A percentile compares a stretch with the other conserved stretches of the same genome.
phyloP scores from a whole-genome alignment of 2,113 vertebrate genomes.

The Corvus hawaiiensis region DNA sequence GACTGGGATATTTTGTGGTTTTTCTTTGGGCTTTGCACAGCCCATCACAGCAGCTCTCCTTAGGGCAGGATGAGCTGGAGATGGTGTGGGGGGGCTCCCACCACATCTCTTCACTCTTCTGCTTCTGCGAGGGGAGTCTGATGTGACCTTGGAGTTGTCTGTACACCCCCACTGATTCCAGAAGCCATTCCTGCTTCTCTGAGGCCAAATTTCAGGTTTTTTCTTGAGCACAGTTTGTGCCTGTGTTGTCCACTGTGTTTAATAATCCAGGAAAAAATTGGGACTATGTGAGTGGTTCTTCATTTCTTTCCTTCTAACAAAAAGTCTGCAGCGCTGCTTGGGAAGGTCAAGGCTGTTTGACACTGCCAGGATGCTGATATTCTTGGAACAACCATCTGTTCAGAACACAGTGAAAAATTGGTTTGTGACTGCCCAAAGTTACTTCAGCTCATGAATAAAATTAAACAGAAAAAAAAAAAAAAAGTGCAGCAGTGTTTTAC shows the following conservation, averaged over 20 bases:
- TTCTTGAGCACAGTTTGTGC: not conserved
- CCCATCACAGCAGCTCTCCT: not conserved
- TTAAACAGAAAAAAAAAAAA: not conserved
- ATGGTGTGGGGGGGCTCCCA: too few species aligned
- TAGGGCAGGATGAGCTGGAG: not conserved
- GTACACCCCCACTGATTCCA: not conserved
- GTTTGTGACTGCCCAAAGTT: slow-evolving; percentile 30
- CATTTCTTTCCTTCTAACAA: not conserved
- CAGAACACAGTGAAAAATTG: slow-evolving; percentile 37
- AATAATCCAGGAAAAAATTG: not conserved
- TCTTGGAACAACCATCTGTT: slow-evolving; percentile 54
- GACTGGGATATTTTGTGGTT: not conserved
- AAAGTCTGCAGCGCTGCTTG: not conserved
- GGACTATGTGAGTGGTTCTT: not conserved
- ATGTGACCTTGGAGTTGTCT: not conserved
- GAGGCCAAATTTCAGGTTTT: not conserved
- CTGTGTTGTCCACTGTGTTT: not conserved
- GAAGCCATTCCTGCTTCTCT: not conserved
- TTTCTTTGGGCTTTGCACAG: not conserved
- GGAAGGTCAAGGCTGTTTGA: slow-evolving; percentile 43
- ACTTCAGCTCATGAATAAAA: slow-evolving; percentile 14
- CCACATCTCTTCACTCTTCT: not conserved
- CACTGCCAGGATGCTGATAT: slow-evolving; percentile 26
- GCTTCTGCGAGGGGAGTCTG: not conserved
- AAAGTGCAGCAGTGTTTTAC: not conserved